Evolutionary conservation across 2,888 invertebrate genomes (phyloP).

Genomic region (Nectonema munidae): DNA sequence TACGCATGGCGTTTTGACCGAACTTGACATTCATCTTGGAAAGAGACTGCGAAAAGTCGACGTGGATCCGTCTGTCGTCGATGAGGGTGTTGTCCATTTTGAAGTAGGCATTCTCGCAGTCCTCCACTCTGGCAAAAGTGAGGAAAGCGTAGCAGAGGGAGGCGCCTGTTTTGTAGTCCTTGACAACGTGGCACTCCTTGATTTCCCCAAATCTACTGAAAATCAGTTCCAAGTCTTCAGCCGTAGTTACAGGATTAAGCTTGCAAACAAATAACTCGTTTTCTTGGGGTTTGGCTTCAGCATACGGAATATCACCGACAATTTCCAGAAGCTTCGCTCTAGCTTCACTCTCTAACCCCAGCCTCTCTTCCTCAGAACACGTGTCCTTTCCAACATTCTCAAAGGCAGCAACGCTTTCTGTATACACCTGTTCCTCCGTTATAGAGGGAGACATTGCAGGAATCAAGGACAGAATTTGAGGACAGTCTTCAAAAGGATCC

Average conservation of each 20-base stretch:
- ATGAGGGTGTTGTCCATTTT: constrained; percentile 99
- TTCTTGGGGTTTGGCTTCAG: constrained; percentile 84
- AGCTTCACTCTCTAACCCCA: constrained; percentile 29
- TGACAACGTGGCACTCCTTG: constrained; percentile 34
- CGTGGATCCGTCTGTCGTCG: constrained; percentile 87
- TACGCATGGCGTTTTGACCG: too few relatives aligned
- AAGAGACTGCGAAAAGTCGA: constrained; percentile 95
- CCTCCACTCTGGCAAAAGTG: constrained; percentile 46
- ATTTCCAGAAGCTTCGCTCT: constrained; percentile 87
- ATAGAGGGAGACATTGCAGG: constrained; percentile 65
- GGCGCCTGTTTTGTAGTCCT: constrained; percentile 40
- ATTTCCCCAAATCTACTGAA: constrained; percentile 81
- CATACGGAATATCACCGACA: constrained; percentile 82
- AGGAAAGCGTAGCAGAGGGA: constrained; percentile 95
- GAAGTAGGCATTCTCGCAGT: constrained; percentile 81
- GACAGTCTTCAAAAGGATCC: constrained; percentile 71
- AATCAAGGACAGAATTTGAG: constrained; percentile 24
- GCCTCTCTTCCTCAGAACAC: constrained; percentile 9
- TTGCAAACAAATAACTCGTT: constrained; percentile 97
- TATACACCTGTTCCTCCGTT: constrained; percentile 37
- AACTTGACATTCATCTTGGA: too few relatives aligned
- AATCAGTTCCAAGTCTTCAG: constrained; percentile 82
- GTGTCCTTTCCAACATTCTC: constrained; percentile 11
- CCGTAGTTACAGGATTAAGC: constrained; percentile 79
- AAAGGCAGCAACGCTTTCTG: constrained; percentile 19